phyloP scores from a whole-genome alignment of 1,140 invertebrate genomes.

The Sycophila sp. region DNA sequence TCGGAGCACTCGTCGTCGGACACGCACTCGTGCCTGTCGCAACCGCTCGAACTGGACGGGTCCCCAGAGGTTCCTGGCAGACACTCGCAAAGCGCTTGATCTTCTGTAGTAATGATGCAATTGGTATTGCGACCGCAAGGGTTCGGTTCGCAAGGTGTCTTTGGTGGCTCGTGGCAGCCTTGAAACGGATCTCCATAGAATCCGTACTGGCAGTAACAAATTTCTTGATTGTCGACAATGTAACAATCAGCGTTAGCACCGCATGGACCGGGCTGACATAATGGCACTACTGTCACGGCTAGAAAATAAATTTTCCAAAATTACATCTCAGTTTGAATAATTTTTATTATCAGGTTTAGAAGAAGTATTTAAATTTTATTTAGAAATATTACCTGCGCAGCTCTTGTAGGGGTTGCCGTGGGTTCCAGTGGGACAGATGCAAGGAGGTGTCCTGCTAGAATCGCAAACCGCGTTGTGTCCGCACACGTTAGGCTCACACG shows the following conservation, averaged over 20 bases:
- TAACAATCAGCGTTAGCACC: conserved; percentile 83
- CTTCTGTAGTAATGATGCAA: conserved; percentile 74
- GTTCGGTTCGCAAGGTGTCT: conserved; percentile 76
- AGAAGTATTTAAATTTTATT: no score
- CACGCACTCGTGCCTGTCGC: conserved; percentile 80
- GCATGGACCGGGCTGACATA: conserved; percentile 82
- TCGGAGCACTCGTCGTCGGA: conserved; percentile 78
- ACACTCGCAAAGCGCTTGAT: conserved; percentile 79
- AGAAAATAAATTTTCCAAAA: conserved; percentile 10
- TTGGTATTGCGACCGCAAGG: conserved; percentile 82
- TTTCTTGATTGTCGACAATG: conserved; percentile 75
- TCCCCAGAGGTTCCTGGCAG: conserved; percentile 80
- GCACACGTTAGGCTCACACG: conserved; percentile 85
- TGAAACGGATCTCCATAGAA: conserved; percentile 80
- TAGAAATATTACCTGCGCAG: conserved; percentile 70
- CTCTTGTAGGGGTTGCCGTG: conserved; percentile 82
- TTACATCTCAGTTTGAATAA: not conserved
- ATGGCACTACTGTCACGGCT: conserved; percentile 61
- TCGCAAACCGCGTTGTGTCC: conserved; percentile 83
- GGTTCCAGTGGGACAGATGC: conserved; percentile 80
- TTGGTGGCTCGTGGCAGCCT: conserved; percentile 73
- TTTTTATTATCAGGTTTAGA: not conserved
- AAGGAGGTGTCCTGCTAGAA: conserved; percentile 78
- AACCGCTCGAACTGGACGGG: conserved; percentile 75
- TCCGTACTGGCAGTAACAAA: conserved; percentile 81